Percentiles rank a stretch among this genome's conserved stretches.
Evolutionary conservation across 2,888 invertebrate genomes (phyloP).

Genomic region (Argyra leucocephala): DNA sequence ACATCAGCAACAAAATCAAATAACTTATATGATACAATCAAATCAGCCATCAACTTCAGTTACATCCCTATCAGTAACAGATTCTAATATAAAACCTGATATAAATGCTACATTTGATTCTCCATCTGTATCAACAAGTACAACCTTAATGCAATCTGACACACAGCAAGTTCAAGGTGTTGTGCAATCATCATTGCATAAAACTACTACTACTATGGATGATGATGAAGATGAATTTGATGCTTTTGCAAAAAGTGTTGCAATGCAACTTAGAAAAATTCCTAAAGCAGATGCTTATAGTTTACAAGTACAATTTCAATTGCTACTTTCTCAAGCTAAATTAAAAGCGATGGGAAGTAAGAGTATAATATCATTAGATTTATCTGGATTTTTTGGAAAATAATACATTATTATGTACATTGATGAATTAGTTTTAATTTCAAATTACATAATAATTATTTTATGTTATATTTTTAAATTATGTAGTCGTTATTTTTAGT

Average conservation of each 20-base stretch:
- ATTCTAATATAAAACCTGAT: background rate
- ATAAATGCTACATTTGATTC: background rate
- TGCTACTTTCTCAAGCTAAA: slow-evolving; percentile 9
- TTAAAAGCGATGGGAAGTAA: slow-evolving; percentile 8
- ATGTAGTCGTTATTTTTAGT: no score
- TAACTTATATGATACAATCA: background rate
- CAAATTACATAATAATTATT: no score
- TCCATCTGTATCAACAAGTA: background rate
- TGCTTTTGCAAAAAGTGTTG: slow-evolving; percentile 9
- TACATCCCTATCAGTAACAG: background rate
- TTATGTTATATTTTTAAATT: no score
- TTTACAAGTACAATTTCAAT: slow-evolving; percentile 11
- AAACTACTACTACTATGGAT: background rate
- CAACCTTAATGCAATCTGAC: no score
- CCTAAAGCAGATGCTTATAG: slow-evolving; percentile 8
- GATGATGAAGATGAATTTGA: slow-evolving; percentile 12
- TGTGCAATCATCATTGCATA: no score
- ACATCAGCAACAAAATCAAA: background rate
- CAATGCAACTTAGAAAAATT: slow-evolving; percentile 8
- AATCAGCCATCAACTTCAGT: background rate
- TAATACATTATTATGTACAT: background rate
- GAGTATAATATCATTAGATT: background rate
- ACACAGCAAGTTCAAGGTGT: no score
- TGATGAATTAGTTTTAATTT: no score
- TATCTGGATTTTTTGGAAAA: background rate